phyloP scores from a whole-genome alignment of 53 echinoderm and acorn worm species.

The Mesocentrotus franciscanus region DNA sequence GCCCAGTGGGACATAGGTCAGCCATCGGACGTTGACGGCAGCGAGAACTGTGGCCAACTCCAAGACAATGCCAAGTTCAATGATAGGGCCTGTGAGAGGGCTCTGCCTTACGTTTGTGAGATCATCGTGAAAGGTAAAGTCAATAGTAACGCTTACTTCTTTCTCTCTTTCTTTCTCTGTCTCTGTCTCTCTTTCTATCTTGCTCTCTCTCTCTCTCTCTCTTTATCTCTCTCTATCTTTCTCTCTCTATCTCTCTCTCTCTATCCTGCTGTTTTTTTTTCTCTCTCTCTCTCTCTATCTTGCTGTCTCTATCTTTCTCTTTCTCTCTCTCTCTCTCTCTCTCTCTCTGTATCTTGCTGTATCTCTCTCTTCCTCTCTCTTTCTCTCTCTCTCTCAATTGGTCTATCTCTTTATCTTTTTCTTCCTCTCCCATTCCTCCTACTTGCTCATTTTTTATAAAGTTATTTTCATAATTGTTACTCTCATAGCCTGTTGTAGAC shows the following conservation, averaged over 20 bases:
- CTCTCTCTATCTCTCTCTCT: too few species aligned
- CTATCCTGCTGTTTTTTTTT: too few species aligned
- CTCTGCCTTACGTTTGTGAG: slow-evolving; percentile 80
- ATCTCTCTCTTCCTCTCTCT: too few species aligned
- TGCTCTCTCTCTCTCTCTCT: neutral
- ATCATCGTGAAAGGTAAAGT: slow-evolving; percentile 77
- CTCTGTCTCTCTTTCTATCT: neutral
- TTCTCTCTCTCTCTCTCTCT: neutral
- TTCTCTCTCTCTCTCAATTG: neutral
- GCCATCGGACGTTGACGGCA: slow-evolving; percentile 75
- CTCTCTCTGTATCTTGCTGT: too few species aligned
- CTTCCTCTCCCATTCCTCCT: neutral
- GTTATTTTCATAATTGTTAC: too few species aligned
- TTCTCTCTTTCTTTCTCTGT: neutral
- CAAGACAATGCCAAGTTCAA: slow-evolving; percentile 77
- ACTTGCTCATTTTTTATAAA: too few species aligned
- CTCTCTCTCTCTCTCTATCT: too few species aligned
- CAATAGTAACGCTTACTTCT: neutral
- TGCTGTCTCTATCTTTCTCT: neutral
- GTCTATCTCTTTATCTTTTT: too few species aligned
- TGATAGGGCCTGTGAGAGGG: slow-evolving; percentile 75
- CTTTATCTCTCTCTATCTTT: too few species aligned
- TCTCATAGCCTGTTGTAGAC: too few species aligned
- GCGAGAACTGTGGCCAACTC: slow-evolving; percentile 81
- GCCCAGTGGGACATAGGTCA: slow-evolving; percentile 80